phyloP scores from a whole-genome alignment of 2,797 vertebrate genomes.

The Chloroceryle inda region DNA sequence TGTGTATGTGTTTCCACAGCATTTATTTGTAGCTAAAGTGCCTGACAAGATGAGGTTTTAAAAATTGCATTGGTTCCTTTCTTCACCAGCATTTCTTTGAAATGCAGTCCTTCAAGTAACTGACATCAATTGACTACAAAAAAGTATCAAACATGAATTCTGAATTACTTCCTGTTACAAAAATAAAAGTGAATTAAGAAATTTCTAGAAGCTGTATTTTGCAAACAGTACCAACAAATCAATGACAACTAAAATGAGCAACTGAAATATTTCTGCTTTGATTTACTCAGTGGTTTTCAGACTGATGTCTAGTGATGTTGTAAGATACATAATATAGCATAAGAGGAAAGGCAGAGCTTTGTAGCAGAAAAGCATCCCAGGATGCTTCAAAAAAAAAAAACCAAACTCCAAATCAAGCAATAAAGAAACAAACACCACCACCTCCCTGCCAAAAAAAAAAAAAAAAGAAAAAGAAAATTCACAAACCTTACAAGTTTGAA shows the following conservation, averaged over 20 bases:
- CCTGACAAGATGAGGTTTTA: background rate
- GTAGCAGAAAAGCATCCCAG: background rate
- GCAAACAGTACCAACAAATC: background rate
- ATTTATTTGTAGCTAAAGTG: background rate
- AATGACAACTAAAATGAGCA: background rate
- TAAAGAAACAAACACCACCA: no score
- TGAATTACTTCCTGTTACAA: background rate
- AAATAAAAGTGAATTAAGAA: background rate
- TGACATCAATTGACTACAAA: background rate
- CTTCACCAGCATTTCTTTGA: background rate
- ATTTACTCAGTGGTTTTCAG: background rate
- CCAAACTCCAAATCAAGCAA: background rate
- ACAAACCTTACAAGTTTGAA: background rate
- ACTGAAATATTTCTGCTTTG: background rate
- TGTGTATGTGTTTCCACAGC: background rate
- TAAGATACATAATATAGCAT: background rate
- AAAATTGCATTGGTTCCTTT: background rate
- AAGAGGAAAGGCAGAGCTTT: background rate
- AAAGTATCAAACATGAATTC: background rate
- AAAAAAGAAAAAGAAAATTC: no score
- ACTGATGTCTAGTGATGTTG: background rate
- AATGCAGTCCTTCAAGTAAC: background rate
- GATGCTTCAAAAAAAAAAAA: background rate
- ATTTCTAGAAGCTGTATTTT: background rate
- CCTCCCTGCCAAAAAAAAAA: no score